A percentile compares a stretch with the other conserved stretches of the same genome.
Conservation (phyloP, 2,888 invertebrate species). For the Standfussiana lucernea region DNA sequence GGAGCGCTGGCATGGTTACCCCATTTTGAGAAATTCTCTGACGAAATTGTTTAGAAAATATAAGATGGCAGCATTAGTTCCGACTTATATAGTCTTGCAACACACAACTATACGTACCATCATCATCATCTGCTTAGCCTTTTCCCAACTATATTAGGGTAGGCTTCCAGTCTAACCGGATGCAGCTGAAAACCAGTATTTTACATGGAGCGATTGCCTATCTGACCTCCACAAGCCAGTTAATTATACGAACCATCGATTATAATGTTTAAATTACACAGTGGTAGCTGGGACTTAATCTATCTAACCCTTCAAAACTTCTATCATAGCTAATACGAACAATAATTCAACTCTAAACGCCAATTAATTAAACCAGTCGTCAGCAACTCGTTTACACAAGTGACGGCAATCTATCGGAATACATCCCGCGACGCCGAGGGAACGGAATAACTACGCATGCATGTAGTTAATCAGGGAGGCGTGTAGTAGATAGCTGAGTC, state of each 20-base stretch:
- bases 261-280: not conserved
- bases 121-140: too few relatives aligned
- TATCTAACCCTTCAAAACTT: not conserved
- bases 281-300: not conserved
- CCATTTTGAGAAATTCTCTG: too few relatives aligned
- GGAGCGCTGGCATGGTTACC: too few relatives aligned
- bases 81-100: too few relatives aligned
- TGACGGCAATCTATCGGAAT: slow-evolving; percentile 35
- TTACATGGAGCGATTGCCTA: too few relatives aligned
- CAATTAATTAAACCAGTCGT: slow-evolving; percentile 45
- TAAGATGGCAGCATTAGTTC: too few relatives aligned
- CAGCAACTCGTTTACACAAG: slow-evolving; percentile 27
- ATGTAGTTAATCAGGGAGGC: slow-evolving; percentile 61
- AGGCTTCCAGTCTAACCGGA: too few relatives aligned
- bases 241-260: not conserved
- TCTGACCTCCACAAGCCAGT: too few relatives aligned
- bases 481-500: slow-evolving; percentile 49
- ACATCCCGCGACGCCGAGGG: slow-evolving; percentile 42
- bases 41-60: too few relatives aligned
- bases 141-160: too few relatives aligned
- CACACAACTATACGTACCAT: too few relatives aligned
- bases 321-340: not conserved
- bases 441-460: slow-evolving; percentile 45
- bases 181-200: too few relatives aligned
- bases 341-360: slow-evolving; percentile 6